phyloP scores from a whole-genome alignment of 92 coral and sea anemone genomes.

The Epizoanthus fatuus region DNA sequence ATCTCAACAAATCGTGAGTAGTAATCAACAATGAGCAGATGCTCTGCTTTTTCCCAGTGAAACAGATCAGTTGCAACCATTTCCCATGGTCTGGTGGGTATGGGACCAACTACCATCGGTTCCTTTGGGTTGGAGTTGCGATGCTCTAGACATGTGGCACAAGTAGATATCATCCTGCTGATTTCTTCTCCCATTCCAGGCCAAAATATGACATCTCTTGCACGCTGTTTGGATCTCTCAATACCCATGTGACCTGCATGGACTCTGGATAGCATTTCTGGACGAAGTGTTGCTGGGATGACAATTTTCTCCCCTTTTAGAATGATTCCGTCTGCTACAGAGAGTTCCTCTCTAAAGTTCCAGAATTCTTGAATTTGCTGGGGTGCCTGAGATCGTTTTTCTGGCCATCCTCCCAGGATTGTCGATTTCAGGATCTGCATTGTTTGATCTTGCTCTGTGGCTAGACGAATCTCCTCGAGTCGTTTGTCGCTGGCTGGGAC shows the following conservation, averaged over 20 bases:
- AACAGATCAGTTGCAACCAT: constrained; percentile 68
- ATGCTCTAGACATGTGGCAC: constrained; percentile 62
- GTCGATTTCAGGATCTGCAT: constrained; percentile 46
- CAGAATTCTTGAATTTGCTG: constrained; percentile 61
- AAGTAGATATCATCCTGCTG: constrained; percentile 51
- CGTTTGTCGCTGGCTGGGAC: constrained; percentile 63
- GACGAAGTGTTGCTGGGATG: constrained; percentile 59
- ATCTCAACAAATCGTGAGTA: constrained; percentile 53
- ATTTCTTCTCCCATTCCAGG: constrained; percentile 68
- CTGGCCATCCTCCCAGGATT: constrained; percentile 71
- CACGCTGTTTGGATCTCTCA: constrained; percentile 65
- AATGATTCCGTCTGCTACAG: constrained; percentile 70
- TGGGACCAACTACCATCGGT: constrained; percentile 59
- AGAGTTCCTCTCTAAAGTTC: constrained; percentile 77
- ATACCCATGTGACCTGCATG: constrained; percentile 79
- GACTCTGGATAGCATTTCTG: constrained; percentile 67
- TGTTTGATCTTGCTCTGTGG: constrained; percentile 58
- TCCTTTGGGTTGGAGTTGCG: constrained; percentile 60
- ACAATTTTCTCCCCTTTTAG: constrained; percentile 69
- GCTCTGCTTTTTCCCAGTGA: constrained; percentile 54
- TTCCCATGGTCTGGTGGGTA: constrained; percentile 69
- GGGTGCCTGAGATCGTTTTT: constrained; percentile 56
- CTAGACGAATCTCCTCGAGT: constrained; percentile 66
- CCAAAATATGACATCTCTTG: constrained; percentile 67
- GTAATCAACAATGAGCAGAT: constrained; percentile 62